Evolutionary conservation across 2,797 vertebrate species (phyloP).

Genomic region (Enteromius viviparus): DNA sequence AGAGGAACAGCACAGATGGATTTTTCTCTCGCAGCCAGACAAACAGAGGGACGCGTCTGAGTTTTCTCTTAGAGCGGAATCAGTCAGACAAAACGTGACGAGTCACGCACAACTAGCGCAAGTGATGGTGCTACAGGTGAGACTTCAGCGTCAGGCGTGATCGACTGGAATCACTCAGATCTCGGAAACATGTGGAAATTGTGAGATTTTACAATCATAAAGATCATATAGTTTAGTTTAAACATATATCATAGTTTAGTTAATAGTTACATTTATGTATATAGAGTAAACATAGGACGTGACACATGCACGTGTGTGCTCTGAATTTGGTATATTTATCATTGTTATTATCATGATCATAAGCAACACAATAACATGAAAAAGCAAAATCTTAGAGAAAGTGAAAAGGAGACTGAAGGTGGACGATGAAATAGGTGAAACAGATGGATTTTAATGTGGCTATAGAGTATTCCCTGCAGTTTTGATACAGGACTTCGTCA

Average conservation of each 20-base stretch:
- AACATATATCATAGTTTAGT: too few species aligned
- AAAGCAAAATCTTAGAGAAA: background rate
- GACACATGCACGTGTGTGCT: background rate
- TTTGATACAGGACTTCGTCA: background rate
- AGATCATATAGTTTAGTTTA: slow-evolving; percentile 49
- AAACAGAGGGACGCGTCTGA: slow-evolving; percentile 79
- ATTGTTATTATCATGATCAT: background rate
- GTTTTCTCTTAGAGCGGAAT: slow-evolving; percentile 74
- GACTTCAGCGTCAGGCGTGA: background rate
- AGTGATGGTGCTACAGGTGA: slow-evolving; percentile 12
- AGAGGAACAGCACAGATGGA: slow-evolving; percentile 77
- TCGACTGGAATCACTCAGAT: slow-evolving; percentile 33
- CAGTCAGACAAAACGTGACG: slow-evolving; percentile 74
- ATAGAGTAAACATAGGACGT: background rate
- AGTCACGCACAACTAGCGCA: slow-evolving; percentile 66
- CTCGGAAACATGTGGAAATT: background rate
- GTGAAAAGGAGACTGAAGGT: background rate
- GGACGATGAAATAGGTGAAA: background rate
- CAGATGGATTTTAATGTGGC: background rate
- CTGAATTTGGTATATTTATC: background rate
- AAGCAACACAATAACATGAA: background rate
- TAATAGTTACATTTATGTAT: background rate
- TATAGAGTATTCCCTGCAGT: background rate
- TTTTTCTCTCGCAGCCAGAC: slow-evolving; percentile 76
- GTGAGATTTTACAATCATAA: slow-evolving; percentile 66